Conservation (phyloP, 2,888 invertebrate species). For the Congeria kusceri region DNA sequence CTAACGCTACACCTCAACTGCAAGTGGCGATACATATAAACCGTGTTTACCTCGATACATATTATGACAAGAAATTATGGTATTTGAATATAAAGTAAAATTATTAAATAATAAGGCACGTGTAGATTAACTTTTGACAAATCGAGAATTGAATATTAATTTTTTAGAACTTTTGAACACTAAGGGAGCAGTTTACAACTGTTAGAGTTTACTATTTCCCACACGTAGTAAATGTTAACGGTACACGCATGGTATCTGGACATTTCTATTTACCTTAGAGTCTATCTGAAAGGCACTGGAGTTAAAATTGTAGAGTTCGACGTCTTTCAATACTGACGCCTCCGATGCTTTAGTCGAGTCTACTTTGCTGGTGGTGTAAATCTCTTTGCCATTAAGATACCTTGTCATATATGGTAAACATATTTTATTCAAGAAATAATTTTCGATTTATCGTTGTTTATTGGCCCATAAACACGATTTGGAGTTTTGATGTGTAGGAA, state of each 20-base stretch:
- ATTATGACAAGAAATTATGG: neutral
- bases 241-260: neutral
- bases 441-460: too few relatives aligned
- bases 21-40: neutral
- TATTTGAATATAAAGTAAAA: too few relatives aligned
- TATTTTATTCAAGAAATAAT: neutral
- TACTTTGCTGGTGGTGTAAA: constrained; percentile 11
- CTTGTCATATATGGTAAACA: neutral
- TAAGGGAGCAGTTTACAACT: too few relatives aligned
- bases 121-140: too few relatives aligned
- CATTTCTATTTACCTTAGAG: neutral
- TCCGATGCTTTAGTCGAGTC: neutral
- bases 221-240: too few relatives aligned
- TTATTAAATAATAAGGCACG: too few relatives aligned
- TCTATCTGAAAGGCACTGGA: neutral
- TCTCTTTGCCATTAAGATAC: constrained; percentile 1
- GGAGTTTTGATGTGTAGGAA: too few relatives aligned
- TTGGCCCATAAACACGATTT: too few relatives aligned
- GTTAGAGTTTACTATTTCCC: too few relatives aligned
- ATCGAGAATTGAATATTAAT: too few relatives aligned
- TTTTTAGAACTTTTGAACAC: too few relatives aligned
- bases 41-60: neutral
- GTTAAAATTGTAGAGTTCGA: neutral
- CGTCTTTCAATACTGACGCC: constrained; percentile 5
- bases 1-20: constrained; percentile 12